These are phyloP conservation scores for Scaptomyza hsui DNA, from an alignment of 1,140 invertebrate species.

Conservation along the genomic window DNA sequence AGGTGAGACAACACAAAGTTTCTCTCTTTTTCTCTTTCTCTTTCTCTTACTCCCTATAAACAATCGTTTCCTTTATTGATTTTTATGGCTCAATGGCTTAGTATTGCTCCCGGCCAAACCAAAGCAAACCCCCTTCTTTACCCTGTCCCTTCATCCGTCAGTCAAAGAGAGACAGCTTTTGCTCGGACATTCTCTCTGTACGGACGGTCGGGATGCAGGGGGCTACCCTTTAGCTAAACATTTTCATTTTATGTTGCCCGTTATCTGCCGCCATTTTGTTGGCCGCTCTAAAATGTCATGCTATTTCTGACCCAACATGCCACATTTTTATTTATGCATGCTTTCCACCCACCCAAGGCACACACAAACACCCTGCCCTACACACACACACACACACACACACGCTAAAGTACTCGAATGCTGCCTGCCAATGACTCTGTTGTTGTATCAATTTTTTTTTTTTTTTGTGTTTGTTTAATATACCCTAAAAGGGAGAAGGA, in stretches of 20 bases:
- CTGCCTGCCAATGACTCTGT: conserved; percentile 4
- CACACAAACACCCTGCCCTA: not conserved
- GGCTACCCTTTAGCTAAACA: conserved; percentile 65
- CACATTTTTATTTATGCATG: conserved; percentile 80
- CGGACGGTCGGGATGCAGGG: not conserved
- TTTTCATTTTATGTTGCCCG: conserved; percentile 66
- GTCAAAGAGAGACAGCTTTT: conserved; percentile 13
- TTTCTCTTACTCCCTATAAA: not conserved
- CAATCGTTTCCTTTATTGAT: conserved; percentile 70
- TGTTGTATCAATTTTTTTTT: not conserved
- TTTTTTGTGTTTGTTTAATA: conserved; percentile 9
- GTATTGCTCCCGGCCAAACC: conserved; percentile 2
- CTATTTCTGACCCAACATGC: conserved; percentile 80
- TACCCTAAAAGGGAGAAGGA: too few species aligned
- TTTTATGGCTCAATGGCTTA: conserved; percentile 72
- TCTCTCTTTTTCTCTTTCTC: not conserved
- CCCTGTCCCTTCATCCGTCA: not conserved
- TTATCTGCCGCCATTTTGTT: conserved; percentile 74
- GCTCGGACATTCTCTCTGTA: conserved; percentile 8
- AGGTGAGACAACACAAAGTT: not conserved
- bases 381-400: not conserved
- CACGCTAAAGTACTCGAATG: not conserved
- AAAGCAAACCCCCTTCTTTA: too few species aligned
- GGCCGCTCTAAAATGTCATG: conserved; percentile 68
- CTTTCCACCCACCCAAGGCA: not conserved